phyloP scores from a whole-genome alignment of 1,140 invertebrate species.

The Panulirus ornatus region DNA sequence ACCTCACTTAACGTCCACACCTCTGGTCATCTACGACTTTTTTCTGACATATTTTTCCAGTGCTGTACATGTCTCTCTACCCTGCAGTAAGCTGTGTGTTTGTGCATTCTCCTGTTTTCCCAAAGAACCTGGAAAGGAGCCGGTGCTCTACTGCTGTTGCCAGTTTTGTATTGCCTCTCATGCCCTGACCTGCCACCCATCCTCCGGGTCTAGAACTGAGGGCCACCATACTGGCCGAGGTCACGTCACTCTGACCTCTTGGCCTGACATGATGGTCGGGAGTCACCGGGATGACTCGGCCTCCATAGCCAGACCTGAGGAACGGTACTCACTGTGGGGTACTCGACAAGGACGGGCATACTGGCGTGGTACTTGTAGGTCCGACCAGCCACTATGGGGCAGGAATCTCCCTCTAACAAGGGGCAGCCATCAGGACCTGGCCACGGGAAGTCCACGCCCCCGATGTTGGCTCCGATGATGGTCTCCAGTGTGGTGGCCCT shows the following conservation, averaged over 20 bases:
- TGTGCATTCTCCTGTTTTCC: too few species aligned
- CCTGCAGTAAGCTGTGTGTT: too few species aligned
- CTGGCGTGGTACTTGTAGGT: conserved; percentile 31
- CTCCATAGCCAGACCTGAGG: background rate
- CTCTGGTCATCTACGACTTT: too few species aligned
- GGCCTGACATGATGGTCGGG: background rate
- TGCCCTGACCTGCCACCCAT: too few species aligned
- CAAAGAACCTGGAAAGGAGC: too few species aligned
- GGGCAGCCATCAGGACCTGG: conserved; percentile 46
- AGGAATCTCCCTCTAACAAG: background rate
- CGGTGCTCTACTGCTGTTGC: too few species aligned
- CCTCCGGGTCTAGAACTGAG: too few species aligned
- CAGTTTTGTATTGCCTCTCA: too few species aligned
- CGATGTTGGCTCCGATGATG: conserved; percentile 34
- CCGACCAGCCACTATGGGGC: background rate
- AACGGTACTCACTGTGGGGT: conserved; percentile 27
- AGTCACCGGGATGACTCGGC: background rate
- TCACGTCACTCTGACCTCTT: background rate
- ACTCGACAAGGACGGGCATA: conserved; percentile 37
- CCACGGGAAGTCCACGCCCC: conserved; percentile 23
- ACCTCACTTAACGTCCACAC: too few species aligned
- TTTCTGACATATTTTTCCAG: too few species aligned
- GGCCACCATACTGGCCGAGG: background rate
- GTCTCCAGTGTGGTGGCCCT: background rate
- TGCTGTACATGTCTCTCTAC: too few species aligned